A percentile compares a stretch with the other conserved stretches of the same genome.
Evolutionary conservation across 2,888 invertebrate species (phyloP).

Genomic region (Troglohyphantes excavatus): DNA sequence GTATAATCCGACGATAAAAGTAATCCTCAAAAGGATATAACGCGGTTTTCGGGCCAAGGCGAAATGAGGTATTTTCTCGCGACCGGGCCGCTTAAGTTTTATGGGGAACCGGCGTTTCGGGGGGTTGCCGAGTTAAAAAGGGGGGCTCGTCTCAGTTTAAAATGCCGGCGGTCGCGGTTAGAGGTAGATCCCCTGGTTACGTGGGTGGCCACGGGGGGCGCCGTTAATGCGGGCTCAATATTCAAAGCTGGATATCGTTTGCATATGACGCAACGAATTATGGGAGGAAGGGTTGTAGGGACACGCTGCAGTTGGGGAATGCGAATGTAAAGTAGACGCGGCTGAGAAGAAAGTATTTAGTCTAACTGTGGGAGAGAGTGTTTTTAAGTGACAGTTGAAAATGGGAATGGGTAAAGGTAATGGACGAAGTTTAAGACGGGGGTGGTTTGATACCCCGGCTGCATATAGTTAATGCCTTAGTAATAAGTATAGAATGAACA

Average conservation of each 20-base stretch:
- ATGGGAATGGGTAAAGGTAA: neutral
- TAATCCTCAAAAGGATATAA: slow-evolving; percentile 68
- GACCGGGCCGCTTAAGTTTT: slow-evolving; percentile 39
- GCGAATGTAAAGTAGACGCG: neutral
- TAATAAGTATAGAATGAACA: no score
- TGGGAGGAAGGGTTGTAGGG: neutral
- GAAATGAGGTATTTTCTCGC: slow-evolving; percentile 61
- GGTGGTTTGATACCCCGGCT: no score
- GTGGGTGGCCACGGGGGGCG: neutral
- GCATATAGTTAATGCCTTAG: no score
- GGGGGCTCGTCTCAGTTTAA: slow-evolving; percentile 14
- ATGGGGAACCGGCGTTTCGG: slow-evolving; percentile 26
- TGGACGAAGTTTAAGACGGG: no score
- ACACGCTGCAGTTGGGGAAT: neutral
- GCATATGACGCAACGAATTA: slow-evolving; percentile 5
- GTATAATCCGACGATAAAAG: slow-evolving; percentile 75
- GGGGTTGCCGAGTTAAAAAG: slow-evolving; percentile 49
- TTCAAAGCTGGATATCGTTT: slow-evolving; percentile 24
- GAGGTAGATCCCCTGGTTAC: neutral
- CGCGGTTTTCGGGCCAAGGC: slow-evolving; percentile 4
- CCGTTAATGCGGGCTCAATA: slow-evolving; percentile 22
- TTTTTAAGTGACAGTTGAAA: slow-evolving; percentile 5
- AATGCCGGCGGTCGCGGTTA: slow-evolving; percentile 24
- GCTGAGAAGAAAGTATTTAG: neutral
- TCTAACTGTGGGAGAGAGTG: neutral